These are phyloP conservation scores for Ctenochaetus hawaiiensis DNA, from an alignment of 2,797 vertebrate species.

Conservation along the genomic window DNA sequence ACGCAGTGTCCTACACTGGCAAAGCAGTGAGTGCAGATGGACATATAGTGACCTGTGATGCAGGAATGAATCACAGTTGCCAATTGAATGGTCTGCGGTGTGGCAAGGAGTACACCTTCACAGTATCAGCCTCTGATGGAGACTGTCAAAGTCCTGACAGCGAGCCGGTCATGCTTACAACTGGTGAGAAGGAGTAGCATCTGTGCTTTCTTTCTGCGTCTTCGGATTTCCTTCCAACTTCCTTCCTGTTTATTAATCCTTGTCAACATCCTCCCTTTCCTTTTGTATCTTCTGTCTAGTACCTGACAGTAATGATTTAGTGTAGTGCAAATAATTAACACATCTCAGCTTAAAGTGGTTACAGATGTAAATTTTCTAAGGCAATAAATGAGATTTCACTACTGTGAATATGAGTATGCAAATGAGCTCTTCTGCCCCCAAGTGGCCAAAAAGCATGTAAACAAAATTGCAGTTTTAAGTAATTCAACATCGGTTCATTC, in stretches of 20 bases:
- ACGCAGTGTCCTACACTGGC: slow-evolving; percentile 77
- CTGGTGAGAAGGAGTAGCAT: slow-evolving; percentile 73
- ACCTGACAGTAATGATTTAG: no score
- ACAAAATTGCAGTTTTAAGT: background rate
- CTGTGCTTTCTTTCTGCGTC: background rate
- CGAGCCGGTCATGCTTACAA: slow-evolving; percentile 47
- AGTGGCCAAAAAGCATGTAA: background rate
- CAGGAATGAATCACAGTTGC: slow-evolving; percentile 52
- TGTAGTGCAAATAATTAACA: no score
- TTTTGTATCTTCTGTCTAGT: no score
- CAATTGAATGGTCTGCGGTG: slow-evolving; percentile 76
- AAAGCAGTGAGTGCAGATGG: slow-evolving; percentile 71
- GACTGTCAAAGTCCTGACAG: slow-evolving; percentile 79
- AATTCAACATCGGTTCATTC: background rate
- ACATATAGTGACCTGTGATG: slow-evolving; percentile 67
- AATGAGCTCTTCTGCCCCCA: background rate
- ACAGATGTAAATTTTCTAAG: background rate
- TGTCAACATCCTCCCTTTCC: no score
- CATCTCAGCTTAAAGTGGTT: no score
- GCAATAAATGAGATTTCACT: background rate
- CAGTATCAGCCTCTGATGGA: slow-evolving; percentile 77
- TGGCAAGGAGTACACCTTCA: slow-evolving; percentile 80
- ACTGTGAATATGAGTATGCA: background rate
- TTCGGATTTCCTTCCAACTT: no score
- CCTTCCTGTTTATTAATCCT: no score